Percentiles rank a stretch among this genome's conserved stretches.
Evolutionary conservation across 1,140 invertebrate species (phyloP).

Genomic region (Cherax quadricarinatus): DNA sequence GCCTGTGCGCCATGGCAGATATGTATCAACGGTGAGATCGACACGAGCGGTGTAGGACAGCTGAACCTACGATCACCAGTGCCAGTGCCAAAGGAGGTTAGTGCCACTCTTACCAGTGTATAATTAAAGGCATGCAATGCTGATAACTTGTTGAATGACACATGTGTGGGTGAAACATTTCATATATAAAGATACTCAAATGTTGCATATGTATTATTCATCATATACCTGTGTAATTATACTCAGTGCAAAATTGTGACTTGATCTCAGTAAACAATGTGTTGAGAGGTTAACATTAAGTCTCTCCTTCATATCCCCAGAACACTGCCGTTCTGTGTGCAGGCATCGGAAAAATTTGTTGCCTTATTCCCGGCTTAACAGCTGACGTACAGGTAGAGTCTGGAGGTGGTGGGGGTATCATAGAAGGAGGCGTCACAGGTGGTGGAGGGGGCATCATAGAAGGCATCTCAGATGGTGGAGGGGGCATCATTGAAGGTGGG

Average conservation of each 20-base stretch:
- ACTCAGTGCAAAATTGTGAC: not conserved
- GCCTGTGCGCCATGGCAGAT: not conserved
- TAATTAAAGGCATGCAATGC: no score
- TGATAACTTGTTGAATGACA: no score
- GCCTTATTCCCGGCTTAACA: not conserved
- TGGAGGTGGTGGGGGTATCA: not conserved
- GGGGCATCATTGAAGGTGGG: no score
- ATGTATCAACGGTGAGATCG: not conserved
- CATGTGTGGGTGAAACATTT: no score
- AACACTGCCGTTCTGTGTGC: not conserved
- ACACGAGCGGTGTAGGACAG: not conserved
- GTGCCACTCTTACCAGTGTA: not conserved
- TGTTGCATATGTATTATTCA: no score
- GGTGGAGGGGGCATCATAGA: no score
- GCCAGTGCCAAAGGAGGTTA: conserved; percentile 2
- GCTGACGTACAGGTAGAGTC: no score
- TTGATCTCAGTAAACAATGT: not conserved
- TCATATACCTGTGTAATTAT: no score
- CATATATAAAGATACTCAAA: no score
- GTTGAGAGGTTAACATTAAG: not conserved
- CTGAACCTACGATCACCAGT: not conserved
- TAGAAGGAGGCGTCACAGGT: not conserved
- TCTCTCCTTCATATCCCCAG: not conserved
- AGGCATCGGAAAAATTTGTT: conserved; percentile 8
- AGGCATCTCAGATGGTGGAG: no score